These are phyloP conservation scores for Drosophila sp. DNA, from an alignment of 1,140 invertebrate genomes.

Conservation along the genomic window DNA sequence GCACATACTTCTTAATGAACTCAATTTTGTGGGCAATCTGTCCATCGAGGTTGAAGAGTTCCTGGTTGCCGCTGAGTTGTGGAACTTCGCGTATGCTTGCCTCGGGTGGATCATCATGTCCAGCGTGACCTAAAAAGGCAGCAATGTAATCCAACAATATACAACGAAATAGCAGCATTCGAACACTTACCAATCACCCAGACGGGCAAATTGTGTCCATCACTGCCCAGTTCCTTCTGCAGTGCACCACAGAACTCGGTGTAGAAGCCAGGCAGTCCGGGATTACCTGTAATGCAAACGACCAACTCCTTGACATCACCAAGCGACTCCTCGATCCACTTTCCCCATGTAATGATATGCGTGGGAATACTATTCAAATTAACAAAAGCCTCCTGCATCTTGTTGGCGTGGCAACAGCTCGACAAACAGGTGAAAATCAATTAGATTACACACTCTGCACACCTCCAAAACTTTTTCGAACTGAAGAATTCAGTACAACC, in stretches of 20 bases:
- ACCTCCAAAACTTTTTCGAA: conserved; percentile 1
- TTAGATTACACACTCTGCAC: conserved; percentile 31
- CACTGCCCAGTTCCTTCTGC: conserved; percentile 85
- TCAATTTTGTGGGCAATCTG: conserved; percentile 92
- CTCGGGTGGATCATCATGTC: conserved; percentile 87
- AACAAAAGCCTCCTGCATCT: conserved; percentile 86
- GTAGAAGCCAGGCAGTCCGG: conserved; percentile 90
- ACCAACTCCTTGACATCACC: conserved; percentile 85
- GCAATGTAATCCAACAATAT: background rate
- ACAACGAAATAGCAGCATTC: conserved; percentile 54
- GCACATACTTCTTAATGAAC: conserved; percentile 90
- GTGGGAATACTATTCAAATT: conserved; percentile 88
- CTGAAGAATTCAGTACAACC: conserved; percentile 48
- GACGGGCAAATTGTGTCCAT: conserved; percentile 86
- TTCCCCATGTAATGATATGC: conserved; percentile 88
- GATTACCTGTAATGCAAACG: conserved; percentile 89
- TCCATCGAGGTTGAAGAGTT: conserved; percentile 89
- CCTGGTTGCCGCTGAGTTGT: conserved; percentile 85
- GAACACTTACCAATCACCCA: conserved; percentile 86
- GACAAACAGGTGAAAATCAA: conserved; percentile 49
- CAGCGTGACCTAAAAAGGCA: conserved; percentile 87
- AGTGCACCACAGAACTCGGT: conserved; percentile 88
- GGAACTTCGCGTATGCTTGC: conserved; percentile 84
- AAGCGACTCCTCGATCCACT: conserved; percentile 88
- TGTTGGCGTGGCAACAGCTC: conserved; percentile 66